Conservation (phyloP, 23 tunicate species). For the Trididemnum miniatum region DNA sequence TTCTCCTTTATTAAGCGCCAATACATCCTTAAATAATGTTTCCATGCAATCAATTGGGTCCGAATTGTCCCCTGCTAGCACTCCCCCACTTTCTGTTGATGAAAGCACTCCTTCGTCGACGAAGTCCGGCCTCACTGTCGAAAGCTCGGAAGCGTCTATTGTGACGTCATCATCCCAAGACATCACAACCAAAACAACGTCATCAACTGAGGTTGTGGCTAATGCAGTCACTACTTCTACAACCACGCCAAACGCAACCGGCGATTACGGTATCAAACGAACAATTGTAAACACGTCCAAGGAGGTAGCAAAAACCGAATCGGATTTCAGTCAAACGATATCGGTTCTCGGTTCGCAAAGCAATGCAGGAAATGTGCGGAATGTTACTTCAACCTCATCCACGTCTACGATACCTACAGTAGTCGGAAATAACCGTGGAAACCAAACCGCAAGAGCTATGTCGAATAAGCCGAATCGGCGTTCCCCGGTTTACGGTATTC, state of each 20-base stretch:
- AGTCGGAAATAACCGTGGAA: conserved; percentile 32
- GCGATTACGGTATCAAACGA: conserved; percentile 54
- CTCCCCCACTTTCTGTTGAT: conserved; percentile 58
- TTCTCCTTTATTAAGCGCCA: conserved; percentile 48
- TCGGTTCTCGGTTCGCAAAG: conserved; percentile 13
- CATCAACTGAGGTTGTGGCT: not conserved
- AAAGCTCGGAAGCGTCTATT: conserved; percentile 54
- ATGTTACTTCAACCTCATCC: not conserved
- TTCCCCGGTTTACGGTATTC: conserved; percentile 3
- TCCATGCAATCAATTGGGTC: conserved; percentile 61
- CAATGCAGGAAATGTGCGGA: not conserved
- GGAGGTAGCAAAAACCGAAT: not conserved
- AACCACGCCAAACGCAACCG: not conserved
- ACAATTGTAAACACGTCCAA: conserved; percentile 30
- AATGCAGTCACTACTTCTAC: not conserved
- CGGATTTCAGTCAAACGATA: not conserved
- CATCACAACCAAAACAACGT: not conserved
- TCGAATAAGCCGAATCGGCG: not conserved
- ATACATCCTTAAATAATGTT: conserved; percentile 53
- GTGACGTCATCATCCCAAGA: conserved; percentile 66
- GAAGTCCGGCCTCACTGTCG: not conserved
- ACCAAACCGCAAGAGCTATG: not conserved
- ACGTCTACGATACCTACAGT: conserved; percentile 48
- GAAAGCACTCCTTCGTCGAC: not conserved
- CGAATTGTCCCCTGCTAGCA: conserved; percentile 33